Evolutionary conservation across 1,140 invertebrate genomes (phyloP), one percentile per base, ranked within the genome.

Genomic region (Trissolcus basalis): DNA sequence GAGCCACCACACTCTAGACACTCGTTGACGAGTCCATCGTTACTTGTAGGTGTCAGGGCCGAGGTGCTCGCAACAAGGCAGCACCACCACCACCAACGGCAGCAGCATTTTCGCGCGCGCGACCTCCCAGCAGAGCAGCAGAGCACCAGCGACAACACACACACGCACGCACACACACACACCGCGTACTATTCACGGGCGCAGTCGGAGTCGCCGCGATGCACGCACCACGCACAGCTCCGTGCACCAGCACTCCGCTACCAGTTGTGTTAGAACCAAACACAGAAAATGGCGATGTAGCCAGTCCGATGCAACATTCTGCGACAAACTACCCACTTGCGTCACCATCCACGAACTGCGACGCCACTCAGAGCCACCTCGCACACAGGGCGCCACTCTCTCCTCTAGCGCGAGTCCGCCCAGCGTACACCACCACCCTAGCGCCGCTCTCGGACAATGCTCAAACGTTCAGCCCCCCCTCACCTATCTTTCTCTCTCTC

Each of bases 231-330:
- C 68, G 51, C 58, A 51, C 58, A 36, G 58, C 58, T 54, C 41
- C 55, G 36, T 41, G 68, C 68, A 63, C 68, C 68, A 61, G 65
- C 65, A 53, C 55, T 47, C 33, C 36, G 56, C 35, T 54, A 60
- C 56, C 65, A 71, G 59, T 71, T 39, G 36, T 3, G 9, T 63
- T 51, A 63, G 68, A 71, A 53, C 68, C 68, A 64, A 71, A 51
- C 68, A 71, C 59, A 64, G 69, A 63, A 71, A 71, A 71, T 71
- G 59, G 59, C 68, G 68, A 63, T 71, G 53, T 51, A 41, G 68
- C 59, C 68, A 71, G 60, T 72, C 60, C 69, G 69, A 72, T 72
- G 60, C 69, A 64, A 53, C 69, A 64, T 72, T 72, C 60, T 72
- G 69, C 60, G 69, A 47, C 32, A 59, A 71, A 53, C 53, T 60